Conservation (phyloP, 2,797 vertebrate genomes). For the Tympanoctomys barrerae region DNA sequence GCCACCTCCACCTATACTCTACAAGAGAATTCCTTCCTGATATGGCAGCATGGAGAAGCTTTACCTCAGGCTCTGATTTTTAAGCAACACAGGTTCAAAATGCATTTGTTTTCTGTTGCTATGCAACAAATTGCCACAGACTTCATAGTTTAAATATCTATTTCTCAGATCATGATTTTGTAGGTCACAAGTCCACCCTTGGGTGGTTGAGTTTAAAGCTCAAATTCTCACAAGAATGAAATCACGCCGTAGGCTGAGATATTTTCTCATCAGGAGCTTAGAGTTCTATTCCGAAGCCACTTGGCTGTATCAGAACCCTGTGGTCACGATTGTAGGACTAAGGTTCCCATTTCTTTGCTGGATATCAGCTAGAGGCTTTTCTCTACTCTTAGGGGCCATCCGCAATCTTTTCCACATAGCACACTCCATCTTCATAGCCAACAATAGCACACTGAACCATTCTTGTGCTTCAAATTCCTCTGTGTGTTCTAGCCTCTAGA, state of each 20-base stretch:
- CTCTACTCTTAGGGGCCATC: not conserved
- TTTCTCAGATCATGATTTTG: not conserved
- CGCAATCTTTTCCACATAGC: not conserved
- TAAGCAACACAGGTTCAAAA: constrained; percentile 4
- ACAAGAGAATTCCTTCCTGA: not conserved
- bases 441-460: not conserved
- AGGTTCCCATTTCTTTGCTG: not conserved
- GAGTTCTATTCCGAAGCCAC: not conserved
- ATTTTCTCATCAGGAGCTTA: not conserved
- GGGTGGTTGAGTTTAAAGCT: not conserved
- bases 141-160: not conserved
- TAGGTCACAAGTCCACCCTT: not conserved
- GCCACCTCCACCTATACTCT: not conserved
- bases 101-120: not conserved
- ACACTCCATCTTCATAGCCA: not conserved
- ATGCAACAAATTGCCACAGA: constrained; percentile 9
- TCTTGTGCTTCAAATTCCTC: not conserved
- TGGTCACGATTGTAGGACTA: not conserved
- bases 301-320: not conserved
- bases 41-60: not conserved
- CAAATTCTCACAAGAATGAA: constrained; percentile 25
- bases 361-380: not conserved
- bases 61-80: constrained; percentile 14
- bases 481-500: constrained; percentile 33
- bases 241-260: not conserved